phyloP scores from a whole-genome alignment of 2,888 invertebrate species.

The Lasioglossum vierecki region DNA sequence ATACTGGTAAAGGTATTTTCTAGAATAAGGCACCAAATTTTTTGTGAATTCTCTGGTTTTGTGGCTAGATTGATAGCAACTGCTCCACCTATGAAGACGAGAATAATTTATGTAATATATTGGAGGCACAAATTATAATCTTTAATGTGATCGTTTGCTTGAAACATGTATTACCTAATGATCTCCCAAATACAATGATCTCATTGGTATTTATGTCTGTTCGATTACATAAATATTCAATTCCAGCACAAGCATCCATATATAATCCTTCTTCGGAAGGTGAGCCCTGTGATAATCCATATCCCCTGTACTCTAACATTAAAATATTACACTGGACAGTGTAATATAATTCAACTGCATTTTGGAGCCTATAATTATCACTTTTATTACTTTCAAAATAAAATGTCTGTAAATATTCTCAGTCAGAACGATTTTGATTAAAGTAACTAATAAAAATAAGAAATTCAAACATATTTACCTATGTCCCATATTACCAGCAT shows the following conservation, averaged over 20 bases:
- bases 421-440: not conserved
- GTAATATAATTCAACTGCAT: slow-evolving; percentile 94
- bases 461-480: slow-evolving; percentile 85
- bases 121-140: not conserved
- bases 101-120: not conserved
- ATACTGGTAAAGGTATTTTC: slow-evolving; percentile 98
- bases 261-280: slow-evolving; percentile 95
- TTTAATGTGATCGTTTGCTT: not conserved
- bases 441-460: not conserved
- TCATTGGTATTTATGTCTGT: slow-evolving; percentile 93
- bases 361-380: slow-evolving; percentile 88
- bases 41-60: slow-evolving; percentile 90
- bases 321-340: slow-evolving; percentile 93
- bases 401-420: not conserved
- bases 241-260: slow-evolving; percentile 93
- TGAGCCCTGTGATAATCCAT: slow-evolving; percentile 94
- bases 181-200: slow-evolving; percentile 96
- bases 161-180: slow-evolving; percentile 87
- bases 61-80: slow-evolving; percentile 95
- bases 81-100: slow-evolving; percentile 90
- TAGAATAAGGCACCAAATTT: slow-evolving; percentile 94
- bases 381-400: not conserved
- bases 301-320: slow-evolving; percentile 97
- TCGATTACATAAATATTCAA: slow-evolving; percentile 93
- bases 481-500: slow-evolving; percentile 98